A percentile compares a stretch with the other conserved stretches of the same genome.
These are phyloP conservation scores for Lepidocolaptes lacrymiger DNA, from an alignment of 2,797 vertebrate species.

Conservation along the genomic window DNA sequence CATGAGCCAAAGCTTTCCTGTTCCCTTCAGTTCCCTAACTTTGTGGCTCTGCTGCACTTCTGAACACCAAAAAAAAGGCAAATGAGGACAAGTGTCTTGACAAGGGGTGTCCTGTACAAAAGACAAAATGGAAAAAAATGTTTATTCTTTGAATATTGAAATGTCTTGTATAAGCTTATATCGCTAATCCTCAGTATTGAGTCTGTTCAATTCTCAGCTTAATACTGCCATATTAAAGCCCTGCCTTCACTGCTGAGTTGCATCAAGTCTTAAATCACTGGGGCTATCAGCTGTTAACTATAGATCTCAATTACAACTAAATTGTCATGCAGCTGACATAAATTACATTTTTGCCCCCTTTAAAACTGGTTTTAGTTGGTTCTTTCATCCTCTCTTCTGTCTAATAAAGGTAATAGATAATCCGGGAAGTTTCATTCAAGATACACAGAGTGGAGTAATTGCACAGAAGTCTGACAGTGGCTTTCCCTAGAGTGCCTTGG, in stretches of 20 bases:
- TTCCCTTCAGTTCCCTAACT: neutral
- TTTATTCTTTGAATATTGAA: neutral
- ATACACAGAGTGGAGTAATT: neutral
- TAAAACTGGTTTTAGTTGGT: neutral
- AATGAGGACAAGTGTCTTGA: neutral
- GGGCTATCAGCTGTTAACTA: neutral
- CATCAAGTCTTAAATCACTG: neutral
- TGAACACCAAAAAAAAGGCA: neutral
- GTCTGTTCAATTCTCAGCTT: neutral
- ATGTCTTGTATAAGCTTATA: neutral
- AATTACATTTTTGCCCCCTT: neutral
- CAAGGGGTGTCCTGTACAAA: neutral
- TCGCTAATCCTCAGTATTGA: neutral
- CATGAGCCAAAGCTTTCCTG: neutral
- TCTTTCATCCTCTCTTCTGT: neutral
- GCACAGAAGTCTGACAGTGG: neutral
- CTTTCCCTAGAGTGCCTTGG: neutral
- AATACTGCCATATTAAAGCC: neutral
- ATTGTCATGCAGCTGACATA: neutral
- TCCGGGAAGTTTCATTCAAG: neutral
- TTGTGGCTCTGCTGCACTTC: neutral
- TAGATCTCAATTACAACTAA: neutral
- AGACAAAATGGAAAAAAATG: neutral
- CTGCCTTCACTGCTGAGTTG: neutral
- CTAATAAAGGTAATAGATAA: neutral